These are phyloP conservation scores for Sclerurus mexicanus DNA, from an alignment of 2,113 vertebrate genomes.

Conservation along the genomic window DNA sequence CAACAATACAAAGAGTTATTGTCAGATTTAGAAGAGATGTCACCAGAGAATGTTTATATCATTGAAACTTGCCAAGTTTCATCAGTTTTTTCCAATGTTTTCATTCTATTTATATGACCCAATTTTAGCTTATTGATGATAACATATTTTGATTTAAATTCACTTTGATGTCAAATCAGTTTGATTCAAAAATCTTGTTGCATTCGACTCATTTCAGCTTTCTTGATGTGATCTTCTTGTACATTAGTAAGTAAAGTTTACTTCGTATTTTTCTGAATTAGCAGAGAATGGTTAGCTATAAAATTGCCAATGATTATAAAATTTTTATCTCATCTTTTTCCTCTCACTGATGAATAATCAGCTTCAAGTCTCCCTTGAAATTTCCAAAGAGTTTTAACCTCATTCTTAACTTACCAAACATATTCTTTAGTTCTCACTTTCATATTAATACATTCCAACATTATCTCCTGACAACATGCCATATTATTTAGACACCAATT, in stretches of 20 bases:
- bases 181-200: constrained; percentile 62
- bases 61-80: constrained; percentile 47
- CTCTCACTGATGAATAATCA: not conserved
- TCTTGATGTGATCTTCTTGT: constrained; percentile 17
- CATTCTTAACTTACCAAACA: not conserved
- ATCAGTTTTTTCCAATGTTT: constrained; percentile 37
- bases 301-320: not conserved
- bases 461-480: not conserved
- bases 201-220: constrained; percentile 64
- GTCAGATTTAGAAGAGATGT: constrained; percentile 37
- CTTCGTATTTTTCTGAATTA: not conserved
- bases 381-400: not conserved
- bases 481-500: constrained; percentile 7
- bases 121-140: constrained; percentile 63
- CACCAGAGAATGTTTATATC: constrained; percentile 25
- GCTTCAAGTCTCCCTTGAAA: not conserved
- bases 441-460: not conserved
- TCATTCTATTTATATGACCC: constrained; percentile 59
- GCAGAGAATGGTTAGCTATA: not conserved
- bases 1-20: constrained; percentile 13
- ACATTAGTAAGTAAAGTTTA: not conserved
- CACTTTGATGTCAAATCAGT: constrained; percentile 57
- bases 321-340: not conserved
- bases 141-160: constrained; percentile 68
- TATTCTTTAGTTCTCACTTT: not conserved